Base-by-base conservation (phyloP, 2,888 invertebrate species). In the Papilio gigon region DNA sequence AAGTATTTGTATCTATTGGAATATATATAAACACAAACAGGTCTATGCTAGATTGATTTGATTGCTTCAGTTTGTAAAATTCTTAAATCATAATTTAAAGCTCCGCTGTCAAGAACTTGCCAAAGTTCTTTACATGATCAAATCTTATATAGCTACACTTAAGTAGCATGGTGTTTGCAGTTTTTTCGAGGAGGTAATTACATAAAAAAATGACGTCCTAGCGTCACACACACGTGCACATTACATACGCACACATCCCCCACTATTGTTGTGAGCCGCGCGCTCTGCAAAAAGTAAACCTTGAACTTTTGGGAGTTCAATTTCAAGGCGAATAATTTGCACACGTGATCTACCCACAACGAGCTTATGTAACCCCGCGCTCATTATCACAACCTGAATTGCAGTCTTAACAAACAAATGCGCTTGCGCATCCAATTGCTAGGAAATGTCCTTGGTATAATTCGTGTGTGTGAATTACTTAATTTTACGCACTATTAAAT, bases 251-350 rank as follows among this genome's bases (percentile, higher is more conserved):
- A 71, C 65, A 70, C 72, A 74, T 74, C 75, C 73, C 71, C 75
- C 75, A 67, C 81, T 81, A 84, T 87, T 87, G 84, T 83, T 86
- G 80, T 86, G 80, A 80, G 73, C 77, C 75, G 74, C 74, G 79
- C 74, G 73, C 72, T 78, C 79, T 84, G 88, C 87, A 90, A 91
- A 92, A 90, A 91, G 84, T 79, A 81, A 87, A 83, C 91, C 92
- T 92, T 92, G 92, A 92, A 92, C 92, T 86, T 82, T 74, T 72
- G 50, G 53, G 85, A 88, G 91, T 90, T 91, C 90, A 89, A 80
- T 76, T 82, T 85, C 90, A 91, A 91, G 91, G 91, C 84, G 81
- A 89, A 78, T 79, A 78, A 77, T 78, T 74, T 78, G 78, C 80
- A 82, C 85, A 85, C 85, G 86, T 87, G 84, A 81, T 83, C 80